phyloP scores from a whole-genome alignment of 2,797 vertebrate genomes.

The Danio albolineatus region DNA sequence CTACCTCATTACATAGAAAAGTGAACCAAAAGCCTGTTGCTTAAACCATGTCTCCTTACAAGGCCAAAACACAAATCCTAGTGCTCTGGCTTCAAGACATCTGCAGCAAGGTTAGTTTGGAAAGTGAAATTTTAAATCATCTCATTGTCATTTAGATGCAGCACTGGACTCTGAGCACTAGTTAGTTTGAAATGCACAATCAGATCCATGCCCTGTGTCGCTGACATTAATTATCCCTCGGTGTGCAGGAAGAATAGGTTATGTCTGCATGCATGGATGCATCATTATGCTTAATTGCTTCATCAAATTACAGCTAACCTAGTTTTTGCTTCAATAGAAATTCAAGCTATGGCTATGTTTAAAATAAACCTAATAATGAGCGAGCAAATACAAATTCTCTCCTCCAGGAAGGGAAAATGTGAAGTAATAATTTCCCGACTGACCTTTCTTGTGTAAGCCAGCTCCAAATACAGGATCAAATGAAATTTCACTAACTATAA shows the following conservation, averaged over 20 bases:
- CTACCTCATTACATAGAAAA: constrained; percentile 38
- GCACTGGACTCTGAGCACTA: constrained; percentile 11
- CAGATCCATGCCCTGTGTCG: constrained; percentile 16
- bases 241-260: constrained; percentile 18
- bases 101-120: constrained; percentile 18
- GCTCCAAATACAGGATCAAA: constrained; percentile 18
- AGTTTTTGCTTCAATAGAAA: not conserved
- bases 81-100: constrained; percentile 14
- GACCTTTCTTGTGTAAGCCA: not conserved
- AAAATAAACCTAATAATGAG: constrained; percentile 10
- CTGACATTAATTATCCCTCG: constrained; percentile 40
- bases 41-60: constrained; percentile 25
- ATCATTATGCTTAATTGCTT: constrained; percentile 29
- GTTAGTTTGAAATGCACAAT: constrained; percentile 24
- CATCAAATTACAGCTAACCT: not conserved
- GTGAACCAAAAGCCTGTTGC: constrained; percentile 30
- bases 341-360: constrained; percentile 4
- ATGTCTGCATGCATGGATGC: constrained; percentile 28
- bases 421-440: not conserved
- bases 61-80: constrained; percentile 23
- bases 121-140: constrained; percentile 30
- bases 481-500: not conserved
- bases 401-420: not conserved
- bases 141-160: constrained; percentile 31
- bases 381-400: not conserved